phyloP scores from a whole-genome alignment of 2,888 invertebrate species.

The Philaethria dido region DNA sequence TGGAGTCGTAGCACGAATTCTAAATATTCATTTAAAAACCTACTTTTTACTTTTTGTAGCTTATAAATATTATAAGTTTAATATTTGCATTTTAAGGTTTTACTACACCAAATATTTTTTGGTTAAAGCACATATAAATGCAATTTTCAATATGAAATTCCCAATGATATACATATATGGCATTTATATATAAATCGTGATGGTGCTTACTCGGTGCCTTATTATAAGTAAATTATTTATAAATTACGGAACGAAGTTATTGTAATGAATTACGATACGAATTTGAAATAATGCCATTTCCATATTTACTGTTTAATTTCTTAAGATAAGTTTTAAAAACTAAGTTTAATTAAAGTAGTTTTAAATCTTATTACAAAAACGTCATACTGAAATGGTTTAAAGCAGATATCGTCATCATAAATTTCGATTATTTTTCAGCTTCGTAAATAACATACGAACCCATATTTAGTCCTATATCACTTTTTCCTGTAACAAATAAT shows the following conservation, averaged over 20 bases:
- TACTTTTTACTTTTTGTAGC: too few relatives aligned
- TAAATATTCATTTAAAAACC: background rate
- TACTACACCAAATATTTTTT: background rate
- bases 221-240: conserved; percentile 7
- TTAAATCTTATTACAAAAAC: too few relatives aligned
- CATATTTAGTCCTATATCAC: background rate
- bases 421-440: background rate
- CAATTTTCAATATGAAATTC: background rate
- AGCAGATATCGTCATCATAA: background rate
- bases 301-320: conserved; percentile 1
- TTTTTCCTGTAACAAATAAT: background rate
- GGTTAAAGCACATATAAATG: conserved; percentile 1
- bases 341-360: background rate
- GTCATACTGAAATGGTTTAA: background rate
- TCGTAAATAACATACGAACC: background rate
- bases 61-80: conserved; percentile 4
- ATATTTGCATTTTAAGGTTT: conserved; percentile 12
- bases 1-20: background rate
- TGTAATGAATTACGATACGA: background rate
- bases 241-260: conserved; percentile 8
- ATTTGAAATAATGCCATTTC: conserved; percentile 3
- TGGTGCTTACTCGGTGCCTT: conserved; percentile 14
- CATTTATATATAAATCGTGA: background rate
- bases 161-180: background rate
- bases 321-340: conserved; percentile 7